Conservation (phyloP, 1,140 invertebrate species). For the Holcopasites calliopsidis region DNA sequence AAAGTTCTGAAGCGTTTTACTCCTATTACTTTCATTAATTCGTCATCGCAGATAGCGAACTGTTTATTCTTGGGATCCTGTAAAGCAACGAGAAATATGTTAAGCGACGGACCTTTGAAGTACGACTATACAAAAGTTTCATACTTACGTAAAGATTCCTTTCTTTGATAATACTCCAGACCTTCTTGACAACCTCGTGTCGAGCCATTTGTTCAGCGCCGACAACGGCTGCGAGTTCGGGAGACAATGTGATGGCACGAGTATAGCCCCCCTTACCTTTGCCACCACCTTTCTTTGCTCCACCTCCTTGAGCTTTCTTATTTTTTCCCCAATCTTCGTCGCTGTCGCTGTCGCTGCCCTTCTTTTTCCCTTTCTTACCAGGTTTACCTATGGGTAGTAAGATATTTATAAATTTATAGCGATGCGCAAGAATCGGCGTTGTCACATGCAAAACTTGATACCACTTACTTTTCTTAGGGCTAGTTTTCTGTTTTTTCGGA, state of each 20-base stretch:
- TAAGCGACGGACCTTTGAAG: background rate
- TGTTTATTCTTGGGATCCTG: constrained; percentile 96
- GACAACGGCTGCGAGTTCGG: constrained; percentile 91
- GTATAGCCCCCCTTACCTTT: constrained; percentile 91
- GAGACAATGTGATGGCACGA: constrained; percentile 89
- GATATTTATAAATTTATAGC: background rate
- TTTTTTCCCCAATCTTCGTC: constrained; percentile 89
- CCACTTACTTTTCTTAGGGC: constrained; percentile 74
- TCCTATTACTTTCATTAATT: constrained; percentile 93
- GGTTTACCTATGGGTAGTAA: constrained; percentile 65
- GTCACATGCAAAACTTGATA: background rate
- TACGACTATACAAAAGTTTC: background rate
- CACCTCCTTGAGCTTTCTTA: constrained; percentile 79
- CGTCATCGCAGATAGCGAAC: constrained; percentile 95
- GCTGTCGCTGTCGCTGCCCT: constrained; percentile 87
- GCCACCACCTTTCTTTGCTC: constrained; percentile 79
- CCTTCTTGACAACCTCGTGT: constrained; percentile 95
- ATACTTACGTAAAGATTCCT: constrained; percentile 89
- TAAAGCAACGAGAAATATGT: constrained; percentile 55
- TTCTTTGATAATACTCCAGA: constrained; percentile 96
- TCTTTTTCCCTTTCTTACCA: constrained; percentile 84
- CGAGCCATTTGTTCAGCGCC: constrained; percentile 92
- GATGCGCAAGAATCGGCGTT: no score
- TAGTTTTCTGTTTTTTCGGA: constrained; percentile 81
- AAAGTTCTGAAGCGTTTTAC: constrained; percentile 94